phyloP scores from a whole-genome alignment of 2,113 vertebrate genomes.

The Megaleporinus macrocephalus region DNA sequence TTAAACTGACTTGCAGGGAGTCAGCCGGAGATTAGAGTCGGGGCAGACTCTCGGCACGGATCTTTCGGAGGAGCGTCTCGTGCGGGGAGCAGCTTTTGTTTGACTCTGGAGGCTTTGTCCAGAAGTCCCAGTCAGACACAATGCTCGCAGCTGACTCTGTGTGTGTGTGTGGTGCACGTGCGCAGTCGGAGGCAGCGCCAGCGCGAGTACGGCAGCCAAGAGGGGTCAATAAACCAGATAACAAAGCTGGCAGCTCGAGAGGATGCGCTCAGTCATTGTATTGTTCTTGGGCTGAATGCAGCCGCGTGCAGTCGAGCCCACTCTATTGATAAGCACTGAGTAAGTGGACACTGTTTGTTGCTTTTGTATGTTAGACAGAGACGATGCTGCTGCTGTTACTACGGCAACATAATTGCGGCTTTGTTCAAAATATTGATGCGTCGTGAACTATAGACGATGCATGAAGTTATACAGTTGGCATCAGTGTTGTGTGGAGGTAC shows the following conservation, averaged over 20 bases:
- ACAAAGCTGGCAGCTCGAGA: conserved; percentile 41
- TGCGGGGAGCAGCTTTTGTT: conserved; percentile 9
- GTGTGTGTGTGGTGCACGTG: conserved; percentile 30
- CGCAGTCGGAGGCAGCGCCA: neutral
- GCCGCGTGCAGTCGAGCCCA: conserved; percentile 23
- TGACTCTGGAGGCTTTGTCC: conserved; percentile 20
- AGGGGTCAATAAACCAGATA: conserved; percentile 39
- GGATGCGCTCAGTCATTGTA: conserved; percentile 34
- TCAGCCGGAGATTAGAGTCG: conserved; percentile 19
- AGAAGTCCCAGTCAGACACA: conserved; percentile 28
- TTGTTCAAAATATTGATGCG: neutral
- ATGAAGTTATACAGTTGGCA: too few species aligned
- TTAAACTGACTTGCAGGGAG: conserved; percentile 21
- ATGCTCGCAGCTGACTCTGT: conserved; percentile 36
- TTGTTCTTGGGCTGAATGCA: conserved; percentile 46
- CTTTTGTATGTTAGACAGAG: neutral
- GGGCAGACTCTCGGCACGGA: neutral
- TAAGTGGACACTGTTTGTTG: conserved; percentile 44
- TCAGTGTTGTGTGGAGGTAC: too few species aligned
- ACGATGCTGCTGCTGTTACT: neutral
- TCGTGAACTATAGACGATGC: too few species aligned
- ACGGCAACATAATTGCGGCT: neutral
- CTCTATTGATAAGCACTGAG: conserved; percentile 62
- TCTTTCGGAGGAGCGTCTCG: neutral
- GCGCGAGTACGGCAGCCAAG: conserved; percentile 19